Evolutionary conservation across 2,797 vertebrate species (phyloP), one percentile per base, ranked within the genome.

Genomic region (Decapterus maruadsi): DNA sequence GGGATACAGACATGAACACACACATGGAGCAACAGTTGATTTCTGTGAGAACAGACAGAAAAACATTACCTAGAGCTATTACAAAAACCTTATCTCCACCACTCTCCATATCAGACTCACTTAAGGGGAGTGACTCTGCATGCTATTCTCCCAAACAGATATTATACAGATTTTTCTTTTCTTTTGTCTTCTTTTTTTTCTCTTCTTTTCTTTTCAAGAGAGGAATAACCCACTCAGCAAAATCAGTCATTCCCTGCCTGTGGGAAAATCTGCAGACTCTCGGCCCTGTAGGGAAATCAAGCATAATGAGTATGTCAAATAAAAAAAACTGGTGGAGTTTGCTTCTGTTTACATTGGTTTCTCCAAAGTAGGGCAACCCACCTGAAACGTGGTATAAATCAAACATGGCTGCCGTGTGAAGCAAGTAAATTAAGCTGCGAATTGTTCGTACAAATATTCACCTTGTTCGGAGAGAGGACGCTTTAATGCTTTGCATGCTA

Each of bases 301-400:
- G 16, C 11, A 29, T 43, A 78, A 62, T 53, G 13, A 55, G 61
- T 62, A 42, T 29, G 22, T 55, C 13, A 45, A 51, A 78, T n/a
- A 40, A n/a, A 59, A 75, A 31, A n/a, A 17, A 29, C 0, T 57
- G 17, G 17, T 34, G 57, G 29, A 17, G 20, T 72, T 50, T 0
- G 14, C 43, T 4, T 53, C 22, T 46, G 4, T 75, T 80, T 68
- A 22, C 20, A 3, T 13, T 34, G 20, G 13, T 34, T 56, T 38
- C 36, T 56, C 34, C 10, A 4, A 62, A 72, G 45, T 2, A 68
- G 61, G 34, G 36, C 19, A 3, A 42, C 4, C 8, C 29, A 62
- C 11, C 36, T 72, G 17, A 3, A 75, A 59, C 72, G 51, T 20
- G 1, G n/a, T 26, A 65, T 78, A 61, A 68, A 71, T 68, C 51